Evolutionary conservation across 2,888 invertebrate species (phyloP), one percentile per base, ranked within the genome.

Genomic region (Philhelius pedissequus): DNA sequence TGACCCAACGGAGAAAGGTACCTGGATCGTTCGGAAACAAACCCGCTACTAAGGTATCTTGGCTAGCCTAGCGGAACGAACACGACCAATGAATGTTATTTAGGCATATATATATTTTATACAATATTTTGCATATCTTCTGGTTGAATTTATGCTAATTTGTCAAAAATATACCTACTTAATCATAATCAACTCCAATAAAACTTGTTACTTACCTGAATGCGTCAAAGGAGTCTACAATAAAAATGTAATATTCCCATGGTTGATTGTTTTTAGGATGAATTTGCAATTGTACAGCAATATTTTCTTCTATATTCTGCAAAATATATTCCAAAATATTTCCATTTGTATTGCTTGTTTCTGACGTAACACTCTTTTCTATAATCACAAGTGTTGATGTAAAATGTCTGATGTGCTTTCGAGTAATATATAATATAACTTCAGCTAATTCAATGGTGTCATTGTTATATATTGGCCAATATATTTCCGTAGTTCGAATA

Each of bases 221-320:
- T 0, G 89, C 87, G 1, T 58, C 32, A 5, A 81, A 27, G 0
- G 88, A 75, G 22, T 89, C 89, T 15, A 90, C 88, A 64, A 90
- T 87, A 52, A 90, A 88, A 3, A 90, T 84, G 27, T 89, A 87
- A 35, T 89, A 86, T 15, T 87, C 87, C 78, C 84, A 86, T 0
- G 87, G 87, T 0, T 87, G 81, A 8, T 86, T 86, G n/a, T 83
- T 64, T 0, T 86, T 62, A 5, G 52, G 30, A 0, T 86, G 86
- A 40, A 86, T 78, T 38, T 80, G 74, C 58, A 90, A 69, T 32
- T 89, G 88, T 7, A 90, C 13, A 0, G 89, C 48, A 50, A 88
- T 73, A 1, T 60, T 77, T 0, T 62, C 79, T 2, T 76, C 22
- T 22, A 89, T 56, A 13, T 79, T 38, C 4, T 30, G 54, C 2